A percentile compares a stretch with the other conserved stretches of the same genome.
phyloP scores from a whole-genome alignment of 2,888 invertebrate species.

The Leucophenga maculata region DNA sequence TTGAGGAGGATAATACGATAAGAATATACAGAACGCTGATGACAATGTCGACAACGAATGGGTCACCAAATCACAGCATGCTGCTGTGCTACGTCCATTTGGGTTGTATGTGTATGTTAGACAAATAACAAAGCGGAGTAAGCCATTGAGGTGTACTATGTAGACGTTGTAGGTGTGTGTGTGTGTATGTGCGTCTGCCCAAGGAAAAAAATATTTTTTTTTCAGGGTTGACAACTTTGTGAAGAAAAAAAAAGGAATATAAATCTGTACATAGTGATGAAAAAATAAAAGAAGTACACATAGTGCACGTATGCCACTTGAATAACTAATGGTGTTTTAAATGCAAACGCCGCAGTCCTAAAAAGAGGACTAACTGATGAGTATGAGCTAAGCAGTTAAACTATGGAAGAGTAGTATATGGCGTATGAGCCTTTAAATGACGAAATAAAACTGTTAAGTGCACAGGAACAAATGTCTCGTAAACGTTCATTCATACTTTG shows the following conservation, averaged over 20 bases:
- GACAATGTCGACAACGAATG: slow-evolving; percentile 3
- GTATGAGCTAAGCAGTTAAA: no score
- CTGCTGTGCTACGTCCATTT: slow-evolving; percentile 15
- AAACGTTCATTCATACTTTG: not conserved
- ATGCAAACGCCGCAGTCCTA: slow-evolving; percentile 48
- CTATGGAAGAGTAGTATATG: not conserved
- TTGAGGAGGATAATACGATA: no score
- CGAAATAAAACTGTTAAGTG: slow-evolving; percentile 58
- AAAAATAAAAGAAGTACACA: slow-evolving; percentile 36
- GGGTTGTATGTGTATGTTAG: not conserved
- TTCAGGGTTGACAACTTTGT: not conserved
- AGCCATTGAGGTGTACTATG: not conserved
- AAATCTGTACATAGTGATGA: no score
- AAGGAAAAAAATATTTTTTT: not conserved
- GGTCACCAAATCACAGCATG: slow-evolving; percentile 24
- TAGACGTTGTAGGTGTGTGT: no score
- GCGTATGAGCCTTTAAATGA: slow-evolving; percentile 41
- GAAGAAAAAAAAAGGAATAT: not conserved
- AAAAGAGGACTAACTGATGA: slow-evolving; percentile 10
- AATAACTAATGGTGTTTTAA: slow-evolving; percentile 66
- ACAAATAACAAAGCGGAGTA: slow-evolving; percentile 18
- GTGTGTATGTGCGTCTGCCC: not conserved
- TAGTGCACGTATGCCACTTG: slow-evolving; percentile 64
- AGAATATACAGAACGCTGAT: not conserved
- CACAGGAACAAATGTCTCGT: slow-evolving; percentile 8